Evolutionary conservation across 2,113 vertebrate species (phyloP).

Genomic region (Callocephalon fimbriatum): DNA sequence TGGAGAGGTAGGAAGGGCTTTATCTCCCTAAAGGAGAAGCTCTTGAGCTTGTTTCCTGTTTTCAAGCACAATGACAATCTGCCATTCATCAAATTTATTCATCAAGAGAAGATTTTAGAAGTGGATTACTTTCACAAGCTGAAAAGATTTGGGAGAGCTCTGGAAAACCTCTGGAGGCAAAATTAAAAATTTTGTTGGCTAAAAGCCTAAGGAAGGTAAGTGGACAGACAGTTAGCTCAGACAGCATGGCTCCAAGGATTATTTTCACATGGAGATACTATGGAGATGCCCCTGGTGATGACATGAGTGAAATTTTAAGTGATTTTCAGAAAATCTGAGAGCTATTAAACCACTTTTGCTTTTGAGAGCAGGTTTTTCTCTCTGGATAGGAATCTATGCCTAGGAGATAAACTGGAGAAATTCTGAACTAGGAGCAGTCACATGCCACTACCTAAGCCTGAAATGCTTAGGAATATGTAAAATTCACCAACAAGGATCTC

Average conservation of each 20-base stretch:
- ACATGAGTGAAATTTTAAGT: neutral
- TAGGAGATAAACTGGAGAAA: neutral
- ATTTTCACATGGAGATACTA: accelerated
- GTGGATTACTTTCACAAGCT: neutral
- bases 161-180: neutral
- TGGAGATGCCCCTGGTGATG: neutral
- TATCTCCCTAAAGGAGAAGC: neutral
- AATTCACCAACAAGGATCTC: neutral
- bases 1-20: slow-evolving; percentile 34
- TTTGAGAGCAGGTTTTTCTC: neutral
- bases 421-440: neutral
- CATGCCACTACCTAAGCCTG: neutral
- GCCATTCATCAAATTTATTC: slow-evolving; percentile 5
- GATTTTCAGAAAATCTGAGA: neutral
- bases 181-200: neutral
- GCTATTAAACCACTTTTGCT: neutral
- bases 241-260: neutral
- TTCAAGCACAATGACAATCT: neutral
- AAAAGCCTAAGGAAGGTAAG: neutral
- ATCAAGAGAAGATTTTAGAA: neutral
- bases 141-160: neutral
- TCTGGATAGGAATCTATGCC: neutral
- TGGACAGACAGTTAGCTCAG: neutral
- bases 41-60: slow-evolving; percentile 6
- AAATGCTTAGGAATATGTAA: neutral